phyloP scores from a whole-genome alignment of 2,888 invertebrate genomes.

The Xestia xanthographa region DNA sequence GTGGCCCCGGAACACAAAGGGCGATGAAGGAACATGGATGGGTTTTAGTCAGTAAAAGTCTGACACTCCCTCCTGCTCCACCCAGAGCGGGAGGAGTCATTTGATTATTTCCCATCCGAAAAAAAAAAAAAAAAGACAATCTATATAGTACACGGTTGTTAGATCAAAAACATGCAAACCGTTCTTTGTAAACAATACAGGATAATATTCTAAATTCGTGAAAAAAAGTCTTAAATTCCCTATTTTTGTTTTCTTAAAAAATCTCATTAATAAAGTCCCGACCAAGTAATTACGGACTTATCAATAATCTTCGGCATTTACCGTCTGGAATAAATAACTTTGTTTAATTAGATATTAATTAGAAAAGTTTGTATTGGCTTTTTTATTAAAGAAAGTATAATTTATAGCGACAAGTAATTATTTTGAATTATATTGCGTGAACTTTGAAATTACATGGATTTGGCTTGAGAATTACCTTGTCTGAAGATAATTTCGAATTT shows the following conservation, averaged over 20 bases:
- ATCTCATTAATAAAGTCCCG: conserved; percentile 37
- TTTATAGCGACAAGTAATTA: conserved; percentile 52
- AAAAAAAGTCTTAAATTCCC: background rate
- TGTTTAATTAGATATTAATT: conserved; percentile 56
- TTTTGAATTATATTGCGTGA: conserved; percentile 30
- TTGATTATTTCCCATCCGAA: too few species aligned
- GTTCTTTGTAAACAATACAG: background rate
- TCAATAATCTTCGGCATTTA: conserved; percentile 54
- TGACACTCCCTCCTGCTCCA: too few species aligned
- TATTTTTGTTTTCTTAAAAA: conserved; percentile 27
- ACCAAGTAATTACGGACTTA: conserved; percentile 50
- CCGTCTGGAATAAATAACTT: conserved; percentile 45
- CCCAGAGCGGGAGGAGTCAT: too few species aligned
- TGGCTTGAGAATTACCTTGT: conserved; percentile 5
- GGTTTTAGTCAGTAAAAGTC: too few species aligned
- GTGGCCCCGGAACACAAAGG: too few species aligned
- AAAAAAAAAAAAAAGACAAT: too few species aligned
- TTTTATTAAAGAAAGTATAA: conserved; percentile 46
- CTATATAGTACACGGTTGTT: background rate
- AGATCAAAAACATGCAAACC: background rate
- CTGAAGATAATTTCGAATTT: background rate
- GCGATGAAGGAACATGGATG: too few species aligned
- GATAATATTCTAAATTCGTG: background rate
- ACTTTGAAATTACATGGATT: conserved; percentile 28
- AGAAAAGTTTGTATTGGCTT: conserved; percentile 51